These are phyloP conservation scores for Cremastinae sp. DNA, from an alignment of 2,888 invertebrate species.

Conservation along the genomic window DNA sequence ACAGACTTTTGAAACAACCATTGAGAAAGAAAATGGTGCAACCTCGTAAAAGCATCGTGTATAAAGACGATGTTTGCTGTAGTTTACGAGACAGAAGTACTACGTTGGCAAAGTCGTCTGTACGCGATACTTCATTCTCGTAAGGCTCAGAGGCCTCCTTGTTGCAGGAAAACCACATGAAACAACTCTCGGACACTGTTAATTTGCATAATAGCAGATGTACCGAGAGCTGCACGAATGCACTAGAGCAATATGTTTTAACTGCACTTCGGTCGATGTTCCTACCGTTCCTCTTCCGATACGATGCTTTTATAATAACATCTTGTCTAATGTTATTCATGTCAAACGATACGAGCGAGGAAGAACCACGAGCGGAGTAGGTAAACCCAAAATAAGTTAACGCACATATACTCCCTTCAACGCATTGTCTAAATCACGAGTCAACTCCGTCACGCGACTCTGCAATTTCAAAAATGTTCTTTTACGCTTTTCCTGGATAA, in stretches of 20 bases:
- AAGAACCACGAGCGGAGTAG: conserved; percentile 12
- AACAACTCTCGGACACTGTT: conserved; percentile 48
- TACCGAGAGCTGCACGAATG: conserved; percentile 28
- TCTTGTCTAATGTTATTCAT: conserved; percentile 1
- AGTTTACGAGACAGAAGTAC: neutral
- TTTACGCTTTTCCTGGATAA: too few species aligned
- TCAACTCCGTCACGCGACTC: too few species aligned
- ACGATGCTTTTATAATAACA: conserved; percentile 35
- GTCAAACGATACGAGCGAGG: conserved; percentile 13
- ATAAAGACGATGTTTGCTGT: neutral
- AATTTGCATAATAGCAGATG: conserved; percentile 50
- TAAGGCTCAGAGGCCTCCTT: conserved; percentile 6
- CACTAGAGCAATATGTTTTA: conserved; percentile 1
- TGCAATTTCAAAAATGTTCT: too few species aligned
- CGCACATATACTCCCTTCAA: conserved; percentile 20
- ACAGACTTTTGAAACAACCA: too few species aligned
- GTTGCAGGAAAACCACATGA: conserved; percentile 32
- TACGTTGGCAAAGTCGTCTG: conserved; percentile 15
- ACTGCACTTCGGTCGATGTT: conserved; percentile 1
- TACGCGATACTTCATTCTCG: conserved; percentile 42
- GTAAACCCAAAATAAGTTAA: conserved; percentile 34
- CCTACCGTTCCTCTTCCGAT: conserved; percentile 1
- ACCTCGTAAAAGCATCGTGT: too few species aligned
- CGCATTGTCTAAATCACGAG: too few species aligned
- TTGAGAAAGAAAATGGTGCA: too few species aligned